phyloP scores from a whole-genome alignment of 1,140 invertebrate species.

The Zaprionus inermis region DNA sequence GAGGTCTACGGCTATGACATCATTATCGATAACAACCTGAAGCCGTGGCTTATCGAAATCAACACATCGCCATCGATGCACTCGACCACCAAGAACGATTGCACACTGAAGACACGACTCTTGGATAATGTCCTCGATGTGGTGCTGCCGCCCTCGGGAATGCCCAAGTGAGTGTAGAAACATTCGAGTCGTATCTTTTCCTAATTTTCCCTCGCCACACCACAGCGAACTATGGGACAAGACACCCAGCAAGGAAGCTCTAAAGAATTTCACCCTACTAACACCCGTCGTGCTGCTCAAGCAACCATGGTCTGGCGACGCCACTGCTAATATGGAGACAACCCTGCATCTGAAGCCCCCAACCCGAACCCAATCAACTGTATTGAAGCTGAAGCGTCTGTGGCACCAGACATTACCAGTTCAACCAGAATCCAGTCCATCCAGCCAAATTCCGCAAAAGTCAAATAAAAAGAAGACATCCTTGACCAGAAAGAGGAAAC shows the following conservation, averaged over 20 bases:
- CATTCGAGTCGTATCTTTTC: background rate
- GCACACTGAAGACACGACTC: conserved; percentile 97
- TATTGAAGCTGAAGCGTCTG: background rate
- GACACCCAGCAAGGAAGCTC: conserved; percentile 37
- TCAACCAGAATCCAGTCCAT: background rate
- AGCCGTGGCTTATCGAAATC: conserved; percentile 95
- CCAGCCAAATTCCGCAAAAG: background rate
- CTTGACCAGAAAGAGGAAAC: background rate
- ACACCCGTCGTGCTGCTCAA: conserved; percentile 29
- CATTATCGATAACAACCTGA: conserved; percentile 92
- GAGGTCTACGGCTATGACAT: conserved; percentile 97
- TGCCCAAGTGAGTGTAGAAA: conserved; percentile 90
- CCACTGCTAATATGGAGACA: background rate
- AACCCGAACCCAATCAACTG: background rate
- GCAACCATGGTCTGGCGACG: background rate
- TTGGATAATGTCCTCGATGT: conserved; percentile 97
- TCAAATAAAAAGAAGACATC: background rate
- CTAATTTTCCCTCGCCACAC: background rate
- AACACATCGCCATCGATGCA: conserved; percentile 97
- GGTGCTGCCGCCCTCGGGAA: conserved; percentile 93
- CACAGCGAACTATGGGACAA: conserved; percentile 65
- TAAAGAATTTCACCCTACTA: conserved; percentile 60
- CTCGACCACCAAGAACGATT: conserved; percentile 97
- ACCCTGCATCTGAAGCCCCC: background rate
- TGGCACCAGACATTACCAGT: background rate